These are phyloP conservation scores for Aramus guarauna DNA, from an alignment of 2,113 vertebrate genomes.

Conservation along the genomic window DNA sequence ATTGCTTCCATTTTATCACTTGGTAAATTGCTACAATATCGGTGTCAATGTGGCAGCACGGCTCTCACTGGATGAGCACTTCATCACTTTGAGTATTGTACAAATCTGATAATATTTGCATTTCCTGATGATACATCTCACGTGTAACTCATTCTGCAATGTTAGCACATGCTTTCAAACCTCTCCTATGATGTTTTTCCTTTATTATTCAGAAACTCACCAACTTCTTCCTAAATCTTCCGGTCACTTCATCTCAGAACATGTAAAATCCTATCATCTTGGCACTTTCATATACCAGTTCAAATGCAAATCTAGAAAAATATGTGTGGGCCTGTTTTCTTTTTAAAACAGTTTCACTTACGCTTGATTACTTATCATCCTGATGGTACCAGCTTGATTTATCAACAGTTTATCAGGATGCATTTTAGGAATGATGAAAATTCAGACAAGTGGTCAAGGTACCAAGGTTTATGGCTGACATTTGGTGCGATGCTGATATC, in stretches of 20 bases:
- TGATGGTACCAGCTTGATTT: background rate
- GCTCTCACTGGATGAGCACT: background rate
- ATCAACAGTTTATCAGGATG: background rate
- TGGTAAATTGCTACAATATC: background rate
- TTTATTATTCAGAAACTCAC: background rate
- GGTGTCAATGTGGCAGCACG: background rate
- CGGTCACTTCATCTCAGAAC: background rate
- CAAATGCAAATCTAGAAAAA: background rate
- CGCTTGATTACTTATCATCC: background rate
- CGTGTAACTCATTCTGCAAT: background rate
- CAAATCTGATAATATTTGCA: background rate
- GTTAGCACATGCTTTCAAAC: background rate
- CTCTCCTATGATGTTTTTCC: background rate
- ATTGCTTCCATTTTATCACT: constrained; percentile 34
- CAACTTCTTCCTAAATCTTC: background rate
- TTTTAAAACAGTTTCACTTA: background rate
- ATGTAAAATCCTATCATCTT: background rate
- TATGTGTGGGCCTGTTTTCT: background rate
- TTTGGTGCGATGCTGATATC: background rate
- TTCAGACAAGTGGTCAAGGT: background rate
- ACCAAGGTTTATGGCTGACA: background rate
- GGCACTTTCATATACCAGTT: background rate
- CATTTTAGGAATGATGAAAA: background rate
- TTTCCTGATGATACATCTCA: background rate
- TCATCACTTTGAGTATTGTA: background rate